phyloP scores from a whole-genome alignment of 2,888 invertebrate species.

The Philereme transversata region DNA sequence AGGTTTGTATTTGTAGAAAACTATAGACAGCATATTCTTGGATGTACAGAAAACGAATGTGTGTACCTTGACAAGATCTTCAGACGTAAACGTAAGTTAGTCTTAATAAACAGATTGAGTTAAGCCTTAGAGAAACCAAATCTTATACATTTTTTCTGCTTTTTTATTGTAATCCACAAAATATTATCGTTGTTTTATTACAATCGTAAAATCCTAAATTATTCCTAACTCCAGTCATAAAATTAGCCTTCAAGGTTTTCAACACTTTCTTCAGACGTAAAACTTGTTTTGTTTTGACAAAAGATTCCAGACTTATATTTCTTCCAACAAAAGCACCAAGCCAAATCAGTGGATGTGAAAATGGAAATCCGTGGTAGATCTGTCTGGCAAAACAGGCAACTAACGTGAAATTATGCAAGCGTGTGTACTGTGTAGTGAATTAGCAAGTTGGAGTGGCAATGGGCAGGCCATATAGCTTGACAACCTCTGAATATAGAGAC shows the following conservation, averaged over 20 bases:
- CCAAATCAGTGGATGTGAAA: not conserved
- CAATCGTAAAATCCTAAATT: conserved; percentile 11
- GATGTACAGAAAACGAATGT: too few relatives aligned
- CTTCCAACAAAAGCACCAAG: not conserved
- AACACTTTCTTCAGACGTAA: conserved; percentile 13
- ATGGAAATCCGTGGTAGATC: not conserved
- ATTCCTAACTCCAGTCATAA: conserved; percentile 5
- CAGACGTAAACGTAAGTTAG: too few relatives aligned
- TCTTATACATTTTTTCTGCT: not conserved
- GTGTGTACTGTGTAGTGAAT: not conserved
- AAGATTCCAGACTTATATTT: not conserved
- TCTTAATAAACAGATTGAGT: too few relatives aligned
- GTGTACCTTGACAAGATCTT: too few relatives aligned
- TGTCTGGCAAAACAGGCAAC: not conserved
- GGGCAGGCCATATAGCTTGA: not conserved
- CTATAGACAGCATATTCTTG: too few relatives aligned
- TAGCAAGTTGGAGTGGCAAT: not conserved
- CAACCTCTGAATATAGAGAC: not conserved
- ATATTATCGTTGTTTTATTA: conserved; percentile 13
- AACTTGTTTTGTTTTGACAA: conserved; percentile 17
- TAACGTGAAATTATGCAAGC: not conserved
- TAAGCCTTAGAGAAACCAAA: too few relatives aligned
- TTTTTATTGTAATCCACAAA: not conserved
- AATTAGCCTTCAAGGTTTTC: conserved; percentile 5
- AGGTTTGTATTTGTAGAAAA: too few relatives aligned